Evolutionary conservation across 2,888 invertebrate species (phyloP).

Genomic region (Barypeithes pellucidus): DNA sequence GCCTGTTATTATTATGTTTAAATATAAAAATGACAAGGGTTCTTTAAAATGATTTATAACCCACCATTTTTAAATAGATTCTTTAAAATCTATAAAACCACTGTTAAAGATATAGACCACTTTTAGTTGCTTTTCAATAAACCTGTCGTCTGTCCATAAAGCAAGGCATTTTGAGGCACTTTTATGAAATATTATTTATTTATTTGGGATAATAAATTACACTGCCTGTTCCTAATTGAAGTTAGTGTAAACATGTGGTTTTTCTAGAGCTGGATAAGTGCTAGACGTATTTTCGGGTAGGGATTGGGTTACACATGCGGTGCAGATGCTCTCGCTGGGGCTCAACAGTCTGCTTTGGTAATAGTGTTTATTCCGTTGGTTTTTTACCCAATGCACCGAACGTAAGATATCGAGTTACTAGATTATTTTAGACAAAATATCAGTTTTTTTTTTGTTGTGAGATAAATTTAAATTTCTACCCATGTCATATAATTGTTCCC

Average conservation of each 20-base stretch:
- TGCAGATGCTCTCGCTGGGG: slow-evolving; percentile 59
- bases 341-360: slow-evolving; percentile 35
- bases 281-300: slow-evolving; percentile 57
- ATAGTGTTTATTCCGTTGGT: slow-evolving; percentile 32
- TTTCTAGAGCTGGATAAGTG: slow-evolving; percentile 61
- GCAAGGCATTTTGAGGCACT: slow-evolving; percentile 54
- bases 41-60: slow-evolving; percentile 22
- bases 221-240: slow-evolving; percentile 60
- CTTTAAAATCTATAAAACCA: slow-evolving; percentile 38
- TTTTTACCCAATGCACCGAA: slow-evolving; percentile 29
- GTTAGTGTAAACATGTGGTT: slow-evolving; percentile 63
- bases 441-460: not conserved
- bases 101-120: slow-evolving; percentile 47
- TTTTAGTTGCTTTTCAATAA: slow-evolving; percentile 55
- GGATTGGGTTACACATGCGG: slow-evolving; percentile 61
- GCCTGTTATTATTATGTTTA: not conserved
- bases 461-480: slow-evolving; percentile 22
- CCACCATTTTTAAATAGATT: slow-evolving; percentile 27
- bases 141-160: slow-evolving; percentile 57
- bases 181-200: slow-evolving; percentile 57
- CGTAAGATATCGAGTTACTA: slow-evolving; percentile 25
- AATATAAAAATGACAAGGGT: slow-evolving; percentile 20
- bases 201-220: slow-evolving; percentile 61
- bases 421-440: slow-evolving; percentile 34
- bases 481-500: not conserved